phyloP scores from a whole-genome alignment of 1,140 invertebrate genomes.

The Diabrotica undecimpunctata region DNA sequence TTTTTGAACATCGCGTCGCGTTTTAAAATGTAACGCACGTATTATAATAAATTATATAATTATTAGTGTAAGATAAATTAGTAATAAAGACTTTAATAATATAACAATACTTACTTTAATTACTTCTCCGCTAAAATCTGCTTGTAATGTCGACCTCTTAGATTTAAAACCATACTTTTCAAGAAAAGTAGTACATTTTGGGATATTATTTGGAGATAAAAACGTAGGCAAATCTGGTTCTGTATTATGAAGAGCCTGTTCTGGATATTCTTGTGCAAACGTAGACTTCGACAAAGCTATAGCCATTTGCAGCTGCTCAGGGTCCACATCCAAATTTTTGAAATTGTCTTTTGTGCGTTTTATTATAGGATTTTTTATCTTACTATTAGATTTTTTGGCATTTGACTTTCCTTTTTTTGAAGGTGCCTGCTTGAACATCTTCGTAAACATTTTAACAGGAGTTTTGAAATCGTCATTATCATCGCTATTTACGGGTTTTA shows the following conservation, averaged over 20 bases:
- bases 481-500: constrained; percentile 24
- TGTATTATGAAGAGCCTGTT: constrained; percentile 18
- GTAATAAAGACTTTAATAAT: too few species aligned
- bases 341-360: constrained; percentile 35
- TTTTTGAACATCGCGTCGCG: too few species aligned
- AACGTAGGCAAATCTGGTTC: constrained; percentile 22
- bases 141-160: constrained; percentile 31
- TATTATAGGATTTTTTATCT: constrained; percentile 20
- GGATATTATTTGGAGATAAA: constrained; percentile 27
- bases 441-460: constrained; percentile 22
- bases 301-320: constrained; percentile 55
- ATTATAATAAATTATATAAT: too few species aligned
- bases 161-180: constrained; percentile 42
- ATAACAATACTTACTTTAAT: constrained; percentile 8
- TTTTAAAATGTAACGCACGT: too few species aligned
- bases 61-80: too few species aligned
- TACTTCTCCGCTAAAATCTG: constrained; percentile 40
- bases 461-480: constrained; percentile 37
- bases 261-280: constrained; percentile 37
- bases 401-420: constrained; percentile 23
- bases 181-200: constrained; percentile 33
- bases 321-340: constrained; percentile 47
- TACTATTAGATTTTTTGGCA: constrained; percentile 19
- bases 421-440: constrained; percentile 17
- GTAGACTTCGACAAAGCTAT: constrained; percentile 54